phyloP scores from a whole-genome alignment of 2,888 invertebrate genomes.

The Rotaria macrura region DNA sequence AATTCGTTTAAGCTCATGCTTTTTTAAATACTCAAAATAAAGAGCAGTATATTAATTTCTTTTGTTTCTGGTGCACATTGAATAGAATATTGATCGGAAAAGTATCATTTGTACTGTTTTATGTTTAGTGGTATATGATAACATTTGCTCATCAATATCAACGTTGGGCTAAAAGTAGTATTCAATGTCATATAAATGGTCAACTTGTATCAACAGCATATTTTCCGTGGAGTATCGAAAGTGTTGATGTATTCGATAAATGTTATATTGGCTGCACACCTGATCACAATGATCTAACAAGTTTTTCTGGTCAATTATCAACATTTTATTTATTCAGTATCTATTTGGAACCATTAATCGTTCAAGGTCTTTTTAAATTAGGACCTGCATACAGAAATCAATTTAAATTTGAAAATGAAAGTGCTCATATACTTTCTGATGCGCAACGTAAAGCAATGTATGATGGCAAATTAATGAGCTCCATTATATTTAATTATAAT shows the following conservation, averaged over 20 bases:
- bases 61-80: too few species aligned
- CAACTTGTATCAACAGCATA: conserved; percentile 94
- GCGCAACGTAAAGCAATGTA: conserved; percentile 62
- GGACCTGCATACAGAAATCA: conserved; percentile 99
- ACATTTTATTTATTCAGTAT: conserved; percentile 96
- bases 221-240: conserved; percentile 88
- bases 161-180: conserved; percentile 98
- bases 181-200: conserved; percentile 96
- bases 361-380: conserved; percentile 91
- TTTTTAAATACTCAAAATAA: too few species aligned
- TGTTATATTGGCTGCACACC: conserved; percentile 97
- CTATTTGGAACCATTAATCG: conserved; percentile 88
- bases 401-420: conserved; percentile 99
- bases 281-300: conserved; percentile 85
- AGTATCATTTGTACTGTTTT: too few species aligned
- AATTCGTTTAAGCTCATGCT: too few species aligned
- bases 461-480: conserved; percentile 79
- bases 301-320: conserved; percentile 99
- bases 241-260: conserved; percentile 83
- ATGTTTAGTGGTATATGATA: conserved; percentile 81
- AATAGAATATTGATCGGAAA: too few species aligned
- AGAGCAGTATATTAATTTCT: too few species aligned
- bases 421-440: conserved; percentile 59
- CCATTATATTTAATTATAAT: conserved; percentile 97
- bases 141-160: conserved; percentile 98